Evolutionary conservation across 2,888 invertebrate species (phyloP), one percentile per base, ranked within the genome.

Genomic region (Latrodectus elegans): DNA sequence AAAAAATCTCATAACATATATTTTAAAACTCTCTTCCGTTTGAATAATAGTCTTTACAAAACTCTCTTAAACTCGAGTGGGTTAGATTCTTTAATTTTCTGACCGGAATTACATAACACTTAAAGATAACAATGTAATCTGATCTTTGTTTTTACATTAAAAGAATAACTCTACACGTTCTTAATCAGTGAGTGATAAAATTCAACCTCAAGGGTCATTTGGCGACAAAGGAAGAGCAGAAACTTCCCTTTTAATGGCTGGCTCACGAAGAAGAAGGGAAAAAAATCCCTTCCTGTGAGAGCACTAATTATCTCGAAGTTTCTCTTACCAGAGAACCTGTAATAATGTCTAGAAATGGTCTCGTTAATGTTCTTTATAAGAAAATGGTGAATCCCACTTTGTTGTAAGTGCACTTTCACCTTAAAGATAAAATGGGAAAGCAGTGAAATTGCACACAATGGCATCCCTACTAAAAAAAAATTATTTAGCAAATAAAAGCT

Each of bases 141-240:
- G 26, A 71, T 49, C 71, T 60, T 22, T 15, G 68, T 77, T 79
- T 80, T 80, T 72, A 73, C 80, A 15, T 60, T 26, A 11, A 60
- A 80, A 67, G 74, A 81, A 74, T 81, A 81, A 81, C 67, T 67
- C 67, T n/a, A 2, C 70, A 79, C 71, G 15, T 79, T 60, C 81
- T 81, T 81, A 81, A 81, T 81, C 72, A 65, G 73, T n/a, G 22
- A 60, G 74, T 52, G 81, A 81, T 81, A 81, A 73, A 74, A 74
- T 26, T 67, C 65, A 26, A 81, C 74, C 74, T 12, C 81, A 81
- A 67, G 26, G 81, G 81, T 81, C 81, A 81, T 65, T 81, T 73
- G 67, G 67, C 15, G 38, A 65, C 65, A 51, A 15, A 38, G 11
- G 51, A 65, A 55, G 60, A n/a, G 38, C 51, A 51, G 55, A 67